Conservation (phyloP, 2,888 invertebrate genomes). For the Melanargia galathea region DNA sequence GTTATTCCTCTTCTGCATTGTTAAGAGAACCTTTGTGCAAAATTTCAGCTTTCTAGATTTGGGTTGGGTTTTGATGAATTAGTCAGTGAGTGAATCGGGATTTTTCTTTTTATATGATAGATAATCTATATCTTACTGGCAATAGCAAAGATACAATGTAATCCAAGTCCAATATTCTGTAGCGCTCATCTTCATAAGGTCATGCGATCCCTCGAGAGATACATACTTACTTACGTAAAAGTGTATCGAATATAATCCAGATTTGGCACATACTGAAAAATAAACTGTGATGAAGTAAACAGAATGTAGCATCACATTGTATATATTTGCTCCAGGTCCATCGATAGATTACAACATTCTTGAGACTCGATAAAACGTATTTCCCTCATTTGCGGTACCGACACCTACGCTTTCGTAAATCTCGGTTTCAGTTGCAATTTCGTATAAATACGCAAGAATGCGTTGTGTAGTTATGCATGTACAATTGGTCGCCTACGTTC, state of each 20-base stretch:
- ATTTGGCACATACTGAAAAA: conserved; percentile 22
- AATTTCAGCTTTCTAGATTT: no score
- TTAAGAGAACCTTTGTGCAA: no score
- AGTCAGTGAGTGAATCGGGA: no score
- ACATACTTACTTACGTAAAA: conserved; percentile 1
- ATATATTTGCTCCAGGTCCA: conserved; percentile 18
- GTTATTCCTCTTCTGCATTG: no score
- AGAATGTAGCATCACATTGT: conserved; percentile 9
- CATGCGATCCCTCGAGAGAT: conserved; percentile 11
- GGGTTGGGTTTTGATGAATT: no score
- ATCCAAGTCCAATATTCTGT: neutral
- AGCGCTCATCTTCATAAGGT: conserved; percentile 8
- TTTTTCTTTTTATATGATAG: no score
- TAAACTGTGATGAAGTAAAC: conserved; percentile 20
- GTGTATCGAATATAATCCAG: conserved; percentile 15
- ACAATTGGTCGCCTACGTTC: no score
- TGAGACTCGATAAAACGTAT: conserved; percentile 18
- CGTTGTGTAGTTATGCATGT: neutral
- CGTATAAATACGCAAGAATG: neutral
- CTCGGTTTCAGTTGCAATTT: neutral
- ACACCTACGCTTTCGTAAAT: neutral
- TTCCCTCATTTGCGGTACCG: neutral
- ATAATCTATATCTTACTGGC: no score
- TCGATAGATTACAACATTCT: conserved; percentile 18
- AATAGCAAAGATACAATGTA: neutral